Percentiles rank a stretch among this genome's conserved stretches.
phyloP scores from a whole-genome alignment of 1,140 invertebrate genomes.

The Portunus trituberculatus region DNA sequence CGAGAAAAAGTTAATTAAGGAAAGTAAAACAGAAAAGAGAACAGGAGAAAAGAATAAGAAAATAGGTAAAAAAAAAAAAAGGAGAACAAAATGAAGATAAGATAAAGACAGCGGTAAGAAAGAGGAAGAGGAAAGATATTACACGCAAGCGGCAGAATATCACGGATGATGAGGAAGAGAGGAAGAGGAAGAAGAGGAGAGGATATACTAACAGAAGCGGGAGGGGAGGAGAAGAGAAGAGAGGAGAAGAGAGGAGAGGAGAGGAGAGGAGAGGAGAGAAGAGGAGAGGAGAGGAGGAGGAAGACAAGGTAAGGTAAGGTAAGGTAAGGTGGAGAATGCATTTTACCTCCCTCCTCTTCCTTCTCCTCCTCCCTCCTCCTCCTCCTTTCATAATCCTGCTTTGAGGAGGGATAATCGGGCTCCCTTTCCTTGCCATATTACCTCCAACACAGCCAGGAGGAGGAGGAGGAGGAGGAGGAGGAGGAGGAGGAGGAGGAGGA shows the following conservation, averaged over 20 bases:
- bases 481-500: background rate
- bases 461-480: background rate
- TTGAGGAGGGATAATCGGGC: background rate
- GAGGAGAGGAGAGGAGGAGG: background rate
- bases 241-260: background rate
- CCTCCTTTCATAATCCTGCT: background rate
- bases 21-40: background rate
- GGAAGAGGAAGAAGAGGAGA: background rate
- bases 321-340: too few species aligned
- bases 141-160: background rate
- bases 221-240: background rate
- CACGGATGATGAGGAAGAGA: background rate
- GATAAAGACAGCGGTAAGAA: background rate
- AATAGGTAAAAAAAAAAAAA: background rate
- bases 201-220: background rate
- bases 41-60: background rate
- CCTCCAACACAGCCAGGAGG: background rate
- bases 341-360: background rate
- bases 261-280: background rate
- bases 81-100: background rate
- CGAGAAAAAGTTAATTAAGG: too few species aligned
- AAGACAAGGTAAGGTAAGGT: too few species aligned
- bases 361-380: background rate
- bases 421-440: background rate
- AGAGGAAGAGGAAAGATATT: background rate